Base-by-base conservation (phyloP, 2,797 vertebrate genomes). In the Malurus splendens region DNA sequence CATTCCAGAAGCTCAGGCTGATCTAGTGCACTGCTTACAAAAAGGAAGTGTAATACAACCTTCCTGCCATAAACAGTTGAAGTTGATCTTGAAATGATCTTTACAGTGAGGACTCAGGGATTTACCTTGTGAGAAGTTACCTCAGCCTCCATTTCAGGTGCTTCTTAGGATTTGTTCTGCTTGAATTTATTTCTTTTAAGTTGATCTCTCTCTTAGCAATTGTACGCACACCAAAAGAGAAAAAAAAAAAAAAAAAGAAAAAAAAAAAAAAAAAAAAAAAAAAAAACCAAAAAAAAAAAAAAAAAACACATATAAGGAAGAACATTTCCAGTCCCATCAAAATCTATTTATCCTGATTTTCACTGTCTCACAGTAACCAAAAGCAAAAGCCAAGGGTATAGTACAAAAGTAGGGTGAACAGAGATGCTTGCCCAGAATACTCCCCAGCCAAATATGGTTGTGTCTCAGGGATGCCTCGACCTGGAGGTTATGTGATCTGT, bases 361-460 rank as follows among this genome's bases (percentile, higher is more conserved):
- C 32, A 72, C 36, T 83, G 32, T 83, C 27, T 50, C n/a, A 28
- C 7, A 60, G 20, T 74, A 80, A 79, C 56, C 30, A 88, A 74
- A 65, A 80, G 18, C 24, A 82, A 77, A 87, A 89, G 22, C 42
- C 30, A 79, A 25, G 23, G 19, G 17, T 91, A 47, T 11, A 80
- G 45, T 42, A 56, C 28, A 74, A 47, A 93, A 82, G 50, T 71
- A 89, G 67, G 56, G 50, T 84, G 91, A 86, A 32, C 54, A 86
- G 27, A 82, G 48, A 22, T 36, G 45, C 23, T 70, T 91, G 57
- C 60, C 55, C 38, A 62, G 59, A 84, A 83, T 14, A 6, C n/a
- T 65, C 36, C 72, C 14, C 28, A 82, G 20, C 56, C 41, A 73
- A 22, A 44, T 23, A 2, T 42, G 27, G 45, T 71, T 86, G 74